Conservation (phyloP, 2,888 invertebrate genomes). For the Thera obeliscata region DNA sequence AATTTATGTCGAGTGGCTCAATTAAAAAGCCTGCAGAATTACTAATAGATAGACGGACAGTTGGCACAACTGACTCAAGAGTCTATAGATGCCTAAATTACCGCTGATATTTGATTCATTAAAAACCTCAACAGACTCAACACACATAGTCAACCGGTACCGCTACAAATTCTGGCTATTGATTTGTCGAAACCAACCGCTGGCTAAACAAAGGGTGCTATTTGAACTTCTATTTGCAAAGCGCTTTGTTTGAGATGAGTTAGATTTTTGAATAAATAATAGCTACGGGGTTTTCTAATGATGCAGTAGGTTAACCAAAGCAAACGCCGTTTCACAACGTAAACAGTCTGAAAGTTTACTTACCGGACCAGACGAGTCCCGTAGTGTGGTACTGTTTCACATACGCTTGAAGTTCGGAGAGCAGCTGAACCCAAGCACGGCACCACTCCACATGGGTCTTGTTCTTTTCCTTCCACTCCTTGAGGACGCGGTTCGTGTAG, state of each 20-base stretch:
- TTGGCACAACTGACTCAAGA: not conserved
- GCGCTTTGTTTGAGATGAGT: not conserved
- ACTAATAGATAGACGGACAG: slow-evolving; percentile 5
- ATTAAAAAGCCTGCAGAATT: slow-evolving; percentile 8
- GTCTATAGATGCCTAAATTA: not conserved
- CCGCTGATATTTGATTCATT: not conserved
- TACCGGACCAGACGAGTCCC: slow-evolving; percentile 96
- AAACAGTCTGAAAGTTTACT: slow-evolving; percentile 51
- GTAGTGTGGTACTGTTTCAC: slow-evolving; percentile 98
- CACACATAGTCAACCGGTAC: not conserved
- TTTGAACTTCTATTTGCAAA: not conserved
- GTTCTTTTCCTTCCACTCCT: slow-evolving; percentile 98
- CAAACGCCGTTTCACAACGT: not conserved
- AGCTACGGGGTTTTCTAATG: not conserved
- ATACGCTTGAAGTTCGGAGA: slow-evolving; percentile 94
- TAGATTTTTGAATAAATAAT: not conserved
- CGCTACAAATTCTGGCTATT: not conserved
- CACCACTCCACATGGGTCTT: slow-evolving; percentile 97
- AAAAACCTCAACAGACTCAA: not conserved
- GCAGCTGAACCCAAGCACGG: slow-evolving; percentile 94
- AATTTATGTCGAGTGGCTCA: slow-evolving; percentile 8
- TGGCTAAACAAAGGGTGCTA: not conserved
- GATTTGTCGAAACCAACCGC: not conserved
- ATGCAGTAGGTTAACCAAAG: not conserved
- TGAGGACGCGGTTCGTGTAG: slow-evolving; percentile 98